These are phyloP conservation scores for Phortica variegata DNA, from an alignment of 1,140 invertebrate genomes.

Conservation along the genomic window DNA sequence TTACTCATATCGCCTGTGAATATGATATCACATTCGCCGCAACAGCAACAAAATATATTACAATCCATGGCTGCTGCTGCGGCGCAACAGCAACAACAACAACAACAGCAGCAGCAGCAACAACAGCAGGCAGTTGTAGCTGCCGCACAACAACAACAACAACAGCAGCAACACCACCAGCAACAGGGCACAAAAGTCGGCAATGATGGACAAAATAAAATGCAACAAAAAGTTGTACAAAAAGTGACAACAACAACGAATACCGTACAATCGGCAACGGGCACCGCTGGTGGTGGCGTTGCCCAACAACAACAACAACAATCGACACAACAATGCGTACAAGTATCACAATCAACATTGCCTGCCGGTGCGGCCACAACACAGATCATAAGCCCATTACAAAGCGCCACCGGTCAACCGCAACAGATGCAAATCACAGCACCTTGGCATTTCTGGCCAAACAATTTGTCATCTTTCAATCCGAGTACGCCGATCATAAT, in stretches of 20 bases:
- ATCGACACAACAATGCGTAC: conserved; percentile 65
- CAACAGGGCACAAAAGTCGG: conserved; percentile 16
- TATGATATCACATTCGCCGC: conserved; percentile 72
- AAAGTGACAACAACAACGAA: conserved; percentile 59
- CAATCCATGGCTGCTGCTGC: conserved; percentile 45
- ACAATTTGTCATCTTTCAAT: conserved; percentile 67
- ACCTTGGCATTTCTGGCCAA: conserved; percentile 69
- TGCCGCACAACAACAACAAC: conserved; percentile 30
- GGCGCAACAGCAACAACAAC: conserved; percentile 29
- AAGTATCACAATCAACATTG: conserved; percentile 66
- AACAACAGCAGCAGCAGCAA: conserved; percentile 34
- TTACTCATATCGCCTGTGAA: conserved; percentile 76
- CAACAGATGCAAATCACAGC: conserved; percentile 65
- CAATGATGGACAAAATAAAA: conserved; percentile 41
- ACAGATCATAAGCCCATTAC: conserved; percentile 67
- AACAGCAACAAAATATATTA: conserved; percentile 45
- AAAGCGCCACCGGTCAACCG: conserved; percentile 62
- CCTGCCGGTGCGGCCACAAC: conserved; percentile 60
- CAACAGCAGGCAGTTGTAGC: conserved; percentile 28
- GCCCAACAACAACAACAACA: conserved; percentile 51
- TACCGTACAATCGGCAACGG: conserved; percentile 40
- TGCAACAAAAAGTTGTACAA: conserved; percentile 63
- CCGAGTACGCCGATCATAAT: conserved; percentile 84
- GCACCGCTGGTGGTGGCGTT: conserved; percentile 11
- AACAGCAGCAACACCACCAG: conserved; percentile 26